Evolutionary conservation across 2,888 invertebrate genomes (phyloP), one percentile per base, ranked within the genome.

Genomic region (Hydraecia micacea): DNA sequence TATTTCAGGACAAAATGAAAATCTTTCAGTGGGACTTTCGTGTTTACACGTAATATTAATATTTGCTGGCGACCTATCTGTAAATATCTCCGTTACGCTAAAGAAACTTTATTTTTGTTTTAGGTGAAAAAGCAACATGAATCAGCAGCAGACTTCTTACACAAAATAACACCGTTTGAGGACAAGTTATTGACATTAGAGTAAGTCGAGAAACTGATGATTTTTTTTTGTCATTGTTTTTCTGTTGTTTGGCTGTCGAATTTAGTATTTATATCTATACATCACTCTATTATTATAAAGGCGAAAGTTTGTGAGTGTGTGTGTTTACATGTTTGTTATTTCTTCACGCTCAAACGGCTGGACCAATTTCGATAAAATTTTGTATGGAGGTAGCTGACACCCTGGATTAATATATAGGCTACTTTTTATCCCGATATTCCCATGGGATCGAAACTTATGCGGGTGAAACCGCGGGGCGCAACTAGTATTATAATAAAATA

Each of bases 61-160:
- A 36, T 36, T 36, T 36, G 36, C 36, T 36, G 36, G 36, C 6
- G 36, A 36, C 36, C 36, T 4, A 5, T 5, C 36, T 4, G 36
- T 13, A 46, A 46, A 13, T 46, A 13, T 46, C 13, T 46, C 13
- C 0, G 13, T 46, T 42, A 46, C 46, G 13, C 13, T 13, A 46
- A 13, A 39, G 18, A 13, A 28, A 21, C 1, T 46, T n/a, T 46
- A 28, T 52, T 18, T 77, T 86, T 80, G 69, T 93, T 93, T 55
- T 89, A 97, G 97, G 93, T 96, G 2, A 95, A 95, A 84, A 92
- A 93, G 36, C 94, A 96, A 86, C 96, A 96, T 65, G 93, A 95
- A 15, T 90, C 92, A 5, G 96, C 97, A 0, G 84, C 91, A 66
- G 95, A 96, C 2, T 96, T 94, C 80, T 90, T 97, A 75, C 90